Evolutionary conservation across 37 sponge, comb jelly and placozoan genomes (phyloP), one percentile per base, ranked within the genome.

Genomic region (Sycon ciliatum): DNA sequence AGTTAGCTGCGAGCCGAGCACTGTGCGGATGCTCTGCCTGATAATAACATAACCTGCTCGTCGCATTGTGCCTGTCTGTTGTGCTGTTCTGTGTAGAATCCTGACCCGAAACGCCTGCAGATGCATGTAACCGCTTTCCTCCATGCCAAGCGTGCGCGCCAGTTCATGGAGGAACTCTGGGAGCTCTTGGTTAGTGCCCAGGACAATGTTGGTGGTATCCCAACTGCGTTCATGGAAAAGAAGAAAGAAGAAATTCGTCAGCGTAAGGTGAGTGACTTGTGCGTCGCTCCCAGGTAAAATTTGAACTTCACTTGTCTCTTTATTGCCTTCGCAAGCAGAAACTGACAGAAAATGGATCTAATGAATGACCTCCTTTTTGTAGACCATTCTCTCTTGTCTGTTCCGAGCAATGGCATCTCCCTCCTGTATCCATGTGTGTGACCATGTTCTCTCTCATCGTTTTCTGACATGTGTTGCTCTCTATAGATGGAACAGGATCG

Each of bases 141-240:
- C 0, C 76, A 95, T 38, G 92, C 86, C 24, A 87, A 85, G 32
- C 85, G 83, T 68, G 93, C 97, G 2, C 78, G 92, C 3, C 34
- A 91, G 9, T 95, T 95, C 60, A 88, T 95, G 86, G 81, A 81
- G 34, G 92, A 95, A 62, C 78, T 95, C 34, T 95, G 97, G 97
- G 86, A 85, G 4, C 78, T 88, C 35, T 76, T 95, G 32, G 27
- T 69, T 0, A 84, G 85, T 65, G 97, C 97, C 4, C 97, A 95
- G 64, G 86, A 95, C 40, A 87, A 82, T 54, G 66, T 83, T 16
- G 84, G 90, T 38, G 86, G 84, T 9, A 85, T 92, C 16, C 97
- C 97, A 16, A 52, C 84, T 3, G 56, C 67, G 13, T 80, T 95
- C 37, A 28, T 95, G 38, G 97, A 91, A 56, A 73, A 90, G 76